Base-by-base conservation (phyloP, 2,797 vertebrate genomes). In the Phoeniculus purpureus region DNA sequence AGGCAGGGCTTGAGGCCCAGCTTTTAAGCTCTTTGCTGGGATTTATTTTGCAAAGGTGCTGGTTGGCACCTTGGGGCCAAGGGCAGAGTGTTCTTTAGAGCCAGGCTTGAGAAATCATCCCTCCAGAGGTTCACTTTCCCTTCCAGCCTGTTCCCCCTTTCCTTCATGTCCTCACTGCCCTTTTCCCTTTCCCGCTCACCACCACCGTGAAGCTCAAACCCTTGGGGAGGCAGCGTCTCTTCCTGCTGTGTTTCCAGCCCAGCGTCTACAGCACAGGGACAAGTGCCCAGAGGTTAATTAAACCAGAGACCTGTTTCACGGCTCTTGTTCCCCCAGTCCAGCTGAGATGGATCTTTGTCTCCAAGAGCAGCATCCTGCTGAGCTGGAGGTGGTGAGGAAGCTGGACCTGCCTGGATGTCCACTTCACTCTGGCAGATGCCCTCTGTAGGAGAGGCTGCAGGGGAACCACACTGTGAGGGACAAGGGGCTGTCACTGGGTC, bases 61-160 rank as follows among this genome's bases (percentile, higher is more conserved):
- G 11, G 74, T 90, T 81, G 91, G 75, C 68, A 81, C 82, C 71
- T 29, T 25, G 87, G 79, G 73, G 79, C 75, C 60, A 8, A 56
- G 65, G 66, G n/a, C 67, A 26, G 65, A 73, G 5, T 43, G 13
- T 89, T 94, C 92, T 94, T 92, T 96, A 87, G 93, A 94, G 56
- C 66, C 70, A 81, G 77, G 43, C 77, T 92, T 70, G 17, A 32
- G 78, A 78, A 89, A 81, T 65, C 62, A 40, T 68, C 68, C 71
- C 56, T 48, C 20, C 5, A 1, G 48, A 81, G 27, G 21, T 27
- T 48, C 58, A 54, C 29, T 21, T 14, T 34, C 7, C 2, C 37
- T 45, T 58, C 0, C 1, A 47, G 23, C 32, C 51, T 29, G 19
- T 5, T 45, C 55, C 29, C 40, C 22, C 40, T 64, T 87, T 34